These are phyloP conservation scores for Numida meleagris DNA, from an alignment of 2,113 vertebrate genomes.

Conservation along the genomic window DNA sequence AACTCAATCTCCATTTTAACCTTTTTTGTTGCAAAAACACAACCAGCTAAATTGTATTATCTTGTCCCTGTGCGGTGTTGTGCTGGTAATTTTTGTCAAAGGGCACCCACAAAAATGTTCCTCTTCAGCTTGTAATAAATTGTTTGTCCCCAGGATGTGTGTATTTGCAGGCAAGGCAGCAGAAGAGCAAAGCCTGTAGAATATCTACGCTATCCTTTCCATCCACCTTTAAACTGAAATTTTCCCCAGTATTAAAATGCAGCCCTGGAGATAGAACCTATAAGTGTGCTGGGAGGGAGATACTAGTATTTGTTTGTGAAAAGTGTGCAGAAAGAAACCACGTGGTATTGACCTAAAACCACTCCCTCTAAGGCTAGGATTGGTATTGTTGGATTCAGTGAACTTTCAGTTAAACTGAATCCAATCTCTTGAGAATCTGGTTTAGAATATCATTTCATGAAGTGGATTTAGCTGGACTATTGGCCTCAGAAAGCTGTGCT, in stretches of 20 bases:
- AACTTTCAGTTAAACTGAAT: background rate
- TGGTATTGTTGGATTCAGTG: background rate
- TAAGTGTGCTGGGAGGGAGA: background rate
- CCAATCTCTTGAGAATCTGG: background rate
- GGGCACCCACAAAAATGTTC: constrained; percentile 20
- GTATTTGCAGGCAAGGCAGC: background rate
- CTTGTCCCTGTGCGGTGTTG: background rate
- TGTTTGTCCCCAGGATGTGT: background rate
- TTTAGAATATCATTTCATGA: background rate
- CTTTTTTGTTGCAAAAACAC: constrained; percentile 16
- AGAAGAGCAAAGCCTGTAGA: background rate
- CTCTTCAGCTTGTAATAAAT: constrained; percentile 39
- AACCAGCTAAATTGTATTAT: constrained; percentile 37
- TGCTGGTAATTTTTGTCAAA: constrained; percentile 22
- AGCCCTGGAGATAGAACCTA: background rate
- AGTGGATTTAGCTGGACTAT: background rate
- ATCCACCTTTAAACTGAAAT: background rate
- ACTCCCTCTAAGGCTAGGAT: background rate
- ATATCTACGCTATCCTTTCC: background rate
- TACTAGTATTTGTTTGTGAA: background rate
- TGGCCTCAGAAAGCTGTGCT: background rate
- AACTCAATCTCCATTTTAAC: background rate
- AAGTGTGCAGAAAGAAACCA: background rate
- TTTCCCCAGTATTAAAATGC: background rate
- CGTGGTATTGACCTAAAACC: background rate